Base-by-base conservation (phyloP, 2,797 vertebrate species). In the Setipinna tenuifilis region DNA sequence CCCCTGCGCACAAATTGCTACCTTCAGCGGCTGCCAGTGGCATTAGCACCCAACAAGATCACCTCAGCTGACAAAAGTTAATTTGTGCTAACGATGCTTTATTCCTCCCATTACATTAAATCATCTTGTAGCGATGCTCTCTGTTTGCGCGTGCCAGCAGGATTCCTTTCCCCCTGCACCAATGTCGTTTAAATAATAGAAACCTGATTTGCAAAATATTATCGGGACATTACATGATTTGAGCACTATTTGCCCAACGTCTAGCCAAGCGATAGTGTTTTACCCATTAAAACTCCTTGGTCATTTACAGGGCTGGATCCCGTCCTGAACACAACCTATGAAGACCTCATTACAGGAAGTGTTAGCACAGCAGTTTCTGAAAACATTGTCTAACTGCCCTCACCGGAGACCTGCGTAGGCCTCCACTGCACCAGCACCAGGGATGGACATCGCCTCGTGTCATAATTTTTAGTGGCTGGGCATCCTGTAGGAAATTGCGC, bases 51-150 rank as follows among this genome's bases (percentile, higher is more conserved):
- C 94, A 95, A 93, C 94, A 94, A 94, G 94, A 95, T 96, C 94
- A 95, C 95, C 95, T 95, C 94, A 91, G 94, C 94, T 95, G 95
- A 96, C 95, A 95, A 96, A 95, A 95, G 95, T 95, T 96, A 95
- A 96, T 96, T 96, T 95, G 94, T 94, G 92, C 95, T 96, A 96
- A 96, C 95, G 95, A 96, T 94, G 95, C 93, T 95, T 96, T 95
- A 95, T 95, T 95, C 94, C 92, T 93, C 92, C 95, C 95, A 95
- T 95, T 95, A 95, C 94, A 95, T 95, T 96, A 96, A 96, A 96
- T 96, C 95, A 95, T 95, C 87, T 87, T 50, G 82, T 80, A 88
- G 62, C 68, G 85, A 85, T 48, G 35, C 71, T 65, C 58, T 80
- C 83, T 58, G 83, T 78, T 25, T 35, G 58, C 23, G 65, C 35